Conservation (phyloP, 64 coral and sea anemone species). For the Catalaphyllia jardinei region DNA sequence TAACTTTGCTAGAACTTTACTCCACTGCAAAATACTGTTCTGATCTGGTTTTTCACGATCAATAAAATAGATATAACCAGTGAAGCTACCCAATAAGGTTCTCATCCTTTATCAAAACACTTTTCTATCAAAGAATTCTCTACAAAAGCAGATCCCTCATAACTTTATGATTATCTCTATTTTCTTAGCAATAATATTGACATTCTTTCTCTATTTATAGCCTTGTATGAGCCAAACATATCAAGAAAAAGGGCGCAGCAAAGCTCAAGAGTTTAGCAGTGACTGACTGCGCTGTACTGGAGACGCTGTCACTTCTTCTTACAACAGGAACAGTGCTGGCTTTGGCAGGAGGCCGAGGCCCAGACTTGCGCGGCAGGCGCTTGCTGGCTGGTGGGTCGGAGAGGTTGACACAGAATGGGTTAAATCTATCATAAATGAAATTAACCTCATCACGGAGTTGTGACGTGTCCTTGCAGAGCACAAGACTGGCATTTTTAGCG, state of each 20-base stretch:
- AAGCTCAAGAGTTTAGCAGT: not conserved
- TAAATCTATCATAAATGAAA: constrained; percentile 15
- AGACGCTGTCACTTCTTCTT: not conserved
- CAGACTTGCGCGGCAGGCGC: not conserved
- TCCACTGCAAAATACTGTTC: too few species aligned
- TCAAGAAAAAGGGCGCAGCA: not conserved
- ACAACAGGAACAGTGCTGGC: too few species aligned
- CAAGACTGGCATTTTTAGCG: not conserved
- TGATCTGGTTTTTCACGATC: too few species aligned
- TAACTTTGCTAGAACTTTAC: too few species aligned
- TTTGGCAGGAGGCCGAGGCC: not conserved
- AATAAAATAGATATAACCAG: too few species aligned
- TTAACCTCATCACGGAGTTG: not conserved
- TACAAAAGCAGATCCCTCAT: not conserved
- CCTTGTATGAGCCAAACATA: not conserved
- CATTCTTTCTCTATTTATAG: too few species aligned
- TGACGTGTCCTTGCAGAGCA: not conserved
- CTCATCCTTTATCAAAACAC: not conserved
- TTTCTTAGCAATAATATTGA: too few species aligned
- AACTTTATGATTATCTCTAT: not conserved
- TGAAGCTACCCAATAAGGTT: not conserved
- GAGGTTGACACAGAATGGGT: not conserved
- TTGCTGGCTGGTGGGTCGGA: not conserved
- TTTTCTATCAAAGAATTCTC: not conserved
- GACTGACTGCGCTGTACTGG: not conserved